Conservation (phyloP, 2,797 vertebrate genomes). For the Chlorospingus flavigularis region DNA sequence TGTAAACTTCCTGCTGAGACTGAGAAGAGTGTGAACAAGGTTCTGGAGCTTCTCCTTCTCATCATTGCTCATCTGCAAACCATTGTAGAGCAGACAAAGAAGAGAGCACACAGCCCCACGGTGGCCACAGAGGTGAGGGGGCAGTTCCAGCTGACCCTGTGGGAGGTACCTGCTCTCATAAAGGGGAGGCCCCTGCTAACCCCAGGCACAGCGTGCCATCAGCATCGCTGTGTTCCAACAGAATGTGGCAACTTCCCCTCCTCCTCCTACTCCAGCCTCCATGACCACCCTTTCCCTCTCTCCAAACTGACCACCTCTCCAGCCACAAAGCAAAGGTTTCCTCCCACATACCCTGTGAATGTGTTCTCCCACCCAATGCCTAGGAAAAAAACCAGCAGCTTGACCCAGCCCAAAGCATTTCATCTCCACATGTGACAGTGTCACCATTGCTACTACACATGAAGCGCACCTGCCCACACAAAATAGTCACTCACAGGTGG, state of each 20-base stretch:
- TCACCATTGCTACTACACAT: accelerated
- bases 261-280: not conserved
- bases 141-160: not conserved
- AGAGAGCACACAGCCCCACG: not conserved
- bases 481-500: not conserved
- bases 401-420: not conserved
- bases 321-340: not conserved
- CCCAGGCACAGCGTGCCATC: not conserved
- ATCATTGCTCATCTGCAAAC: not conserved
- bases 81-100: not conserved
- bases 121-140: not conserved
- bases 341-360: not conserved
- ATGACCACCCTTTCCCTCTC: not conserved
- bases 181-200: not conserved
- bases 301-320: not conserved
- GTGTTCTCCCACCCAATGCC: not conserved
- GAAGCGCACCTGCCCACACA: not conserved
- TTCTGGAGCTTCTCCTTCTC: not conserved
- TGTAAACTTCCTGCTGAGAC: not conserved
- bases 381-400: not conserved
- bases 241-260: not conserved
- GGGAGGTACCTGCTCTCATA: not conserved
- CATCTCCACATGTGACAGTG: not conserved
- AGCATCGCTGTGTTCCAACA: not conserved
- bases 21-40: not conserved